Evolutionary conservation across 2,797 vertebrate species (phyloP), one percentile per base, ranked within the genome.

Genomic region (Crenichthys baileyi): DNA sequence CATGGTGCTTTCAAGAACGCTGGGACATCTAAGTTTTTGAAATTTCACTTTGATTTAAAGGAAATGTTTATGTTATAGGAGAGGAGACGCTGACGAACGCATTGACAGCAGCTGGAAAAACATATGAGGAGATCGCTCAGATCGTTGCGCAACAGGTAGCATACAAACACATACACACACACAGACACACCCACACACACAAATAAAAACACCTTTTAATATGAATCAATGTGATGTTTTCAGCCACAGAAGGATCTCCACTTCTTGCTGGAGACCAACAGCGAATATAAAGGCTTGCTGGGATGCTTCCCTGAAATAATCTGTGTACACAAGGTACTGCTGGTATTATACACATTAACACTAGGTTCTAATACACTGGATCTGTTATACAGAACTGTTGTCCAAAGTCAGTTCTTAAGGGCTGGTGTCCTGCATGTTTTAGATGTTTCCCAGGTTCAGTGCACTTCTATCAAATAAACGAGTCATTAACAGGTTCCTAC

Each of bases 181-280:
- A 50, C 22, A 46, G 24, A 4, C 39, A 44, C 22, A 4, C 18
- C 6, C 50, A 39, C 29, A 36, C 50, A 36, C 50, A 24, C 16
- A n/a, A 7, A 12, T 12, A 12, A 61, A 36, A n/a, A 31, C 70
- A 72, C 11, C 24, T 5, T 7, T 67, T 77, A 4, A 26, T 44
- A 2, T 61, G 7, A 31, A 20, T 65, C 44, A 22, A 1, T 39
- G 55, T 44, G 8, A 48, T 79, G 15, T 50, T 70, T 75, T 51
- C 76, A 98, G 97, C 97, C 97, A 18, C 97, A 94, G 94, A 97
- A 96, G 90, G 97, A 98, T 75, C 96, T 98, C n/a, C 96, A 97
- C 77, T 97, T 96, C 92, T 93, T 98, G 89, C 95, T 98, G 95
- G 97, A 98, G 86, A 97, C 96, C n/a, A 98, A 97, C 87, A 95